These are phyloP conservation scores for Cistogaster globosa DNA, from an alignment of 2,888 invertebrate species.

Conservation along the genomic window DNA sequence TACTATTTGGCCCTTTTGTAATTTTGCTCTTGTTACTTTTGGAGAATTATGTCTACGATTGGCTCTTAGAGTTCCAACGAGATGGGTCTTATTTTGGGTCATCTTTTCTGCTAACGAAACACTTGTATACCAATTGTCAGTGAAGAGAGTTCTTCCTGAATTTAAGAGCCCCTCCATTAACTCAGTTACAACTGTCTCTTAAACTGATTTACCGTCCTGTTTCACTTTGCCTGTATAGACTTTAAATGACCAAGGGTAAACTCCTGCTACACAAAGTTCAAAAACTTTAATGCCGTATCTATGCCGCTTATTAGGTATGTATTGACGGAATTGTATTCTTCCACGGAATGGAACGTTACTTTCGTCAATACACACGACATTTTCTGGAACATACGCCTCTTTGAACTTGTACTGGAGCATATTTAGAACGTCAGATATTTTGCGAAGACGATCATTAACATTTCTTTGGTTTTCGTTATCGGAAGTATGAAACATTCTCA, in stretches of 20 bases:
- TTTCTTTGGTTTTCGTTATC: too few species aligned
- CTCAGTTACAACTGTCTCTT: constrained; percentile 27
- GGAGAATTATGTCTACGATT: constrained; percentile 1
- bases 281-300: constrained; percentile 40
- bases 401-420: too few species aligned
- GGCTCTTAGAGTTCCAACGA: constrained; percentile 17
- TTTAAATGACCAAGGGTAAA: constrained; percentile 13
- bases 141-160: too few species aligned
- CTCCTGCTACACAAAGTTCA: constrained; percentile 21
- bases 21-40: constrained; percentile 2
- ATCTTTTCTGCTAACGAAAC: too few species aligned
- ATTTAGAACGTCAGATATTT: too few species aligned
- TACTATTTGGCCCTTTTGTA: constrained; percentile 10
- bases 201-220: background rate
- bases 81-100: constrained; percentile 3
- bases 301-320: constrained; percentile 21
- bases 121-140: constrained; percentile 1
- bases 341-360: constrained; percentile 35
- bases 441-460: too few species aligned
- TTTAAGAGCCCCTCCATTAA: background rate
- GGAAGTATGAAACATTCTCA: too few species aligned
- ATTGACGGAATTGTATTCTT: constrained; percentile 12
- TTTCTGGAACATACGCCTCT: too few species aligned
- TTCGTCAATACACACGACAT: too few species aligned
- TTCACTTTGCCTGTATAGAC: constrained; percentile 29